A percentile compares a stretch with the other conserved stretches of the same genome.
phyloP scores from a whole-genome alignment of 2,113 vertebrate species.

The Psilopsiagon aurifrons region DNA sequence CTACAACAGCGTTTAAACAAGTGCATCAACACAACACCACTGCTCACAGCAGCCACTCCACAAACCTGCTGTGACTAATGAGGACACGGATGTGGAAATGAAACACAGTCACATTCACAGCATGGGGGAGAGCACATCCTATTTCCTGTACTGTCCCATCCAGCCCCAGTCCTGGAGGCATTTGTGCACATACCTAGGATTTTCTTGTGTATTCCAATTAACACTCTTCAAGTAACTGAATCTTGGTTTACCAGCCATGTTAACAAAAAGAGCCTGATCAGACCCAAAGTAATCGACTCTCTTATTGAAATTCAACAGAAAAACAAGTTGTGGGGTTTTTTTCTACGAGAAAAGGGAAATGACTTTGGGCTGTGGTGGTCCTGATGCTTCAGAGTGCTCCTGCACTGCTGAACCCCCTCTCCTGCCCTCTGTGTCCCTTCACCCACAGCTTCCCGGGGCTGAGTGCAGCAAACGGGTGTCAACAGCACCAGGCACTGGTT shows the following conservation, averaged over 20 bases:
- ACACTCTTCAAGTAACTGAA: background rate
- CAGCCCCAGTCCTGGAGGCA: background rate
- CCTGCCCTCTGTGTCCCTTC: background rate
- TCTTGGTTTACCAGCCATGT: conserved; percentile 6
- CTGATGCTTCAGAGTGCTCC: background rate
- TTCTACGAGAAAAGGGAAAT: conserved; percentile 59
- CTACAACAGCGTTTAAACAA: background rate
- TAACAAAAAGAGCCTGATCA: background rate
- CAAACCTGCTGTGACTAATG: background rate
- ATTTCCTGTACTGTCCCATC: background rate
- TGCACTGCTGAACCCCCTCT: background rate
- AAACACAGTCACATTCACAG: background rate
- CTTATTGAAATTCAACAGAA: background rate
- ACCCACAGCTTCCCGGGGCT: background rate
- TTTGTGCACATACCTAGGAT: background rate
- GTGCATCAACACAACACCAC: background rate
- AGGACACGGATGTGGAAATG: background rate
- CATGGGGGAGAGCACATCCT: background rate
- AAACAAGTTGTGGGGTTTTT: background rate
- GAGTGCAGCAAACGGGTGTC: background rate
- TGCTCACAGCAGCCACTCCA: background rate
- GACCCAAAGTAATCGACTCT: background rate
- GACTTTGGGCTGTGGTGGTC: conserved; percentile 7
- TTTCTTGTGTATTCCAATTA: background rate
- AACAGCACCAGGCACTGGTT: background rate